Evolutionary conservation across 2,797 vertebrate genomes (phyloP).

Genomic region (Nyctalus aviator): DNA sequence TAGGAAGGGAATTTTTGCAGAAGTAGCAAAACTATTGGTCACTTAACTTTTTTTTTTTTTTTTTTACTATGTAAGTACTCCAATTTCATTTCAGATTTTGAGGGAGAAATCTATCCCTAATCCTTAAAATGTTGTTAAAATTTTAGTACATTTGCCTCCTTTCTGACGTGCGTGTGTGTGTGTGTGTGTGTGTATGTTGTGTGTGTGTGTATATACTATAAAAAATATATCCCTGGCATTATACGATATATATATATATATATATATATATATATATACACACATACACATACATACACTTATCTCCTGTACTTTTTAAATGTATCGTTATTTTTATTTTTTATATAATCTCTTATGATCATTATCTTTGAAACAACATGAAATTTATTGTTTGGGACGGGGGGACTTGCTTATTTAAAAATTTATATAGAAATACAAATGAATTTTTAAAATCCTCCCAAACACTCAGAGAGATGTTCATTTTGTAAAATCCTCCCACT

Average conservation of each 20-base stretch:
- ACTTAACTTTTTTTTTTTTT: not conserved
- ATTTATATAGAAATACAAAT: not conserved
- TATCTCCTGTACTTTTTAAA: not conserved
- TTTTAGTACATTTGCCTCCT: not conserved
- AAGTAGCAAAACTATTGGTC: not conserved
- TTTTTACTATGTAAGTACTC: not conserved
- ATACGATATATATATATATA: not conserved
- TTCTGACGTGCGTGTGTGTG: not conserved
- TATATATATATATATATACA: too few relatives aligned
- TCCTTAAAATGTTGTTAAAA: not conserved
- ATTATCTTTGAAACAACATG: constrained; percentile 30
- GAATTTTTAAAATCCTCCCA: not conserved
- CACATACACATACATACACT: not conserved
- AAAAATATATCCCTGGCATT: not conserved
- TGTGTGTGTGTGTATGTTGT: not conserved
- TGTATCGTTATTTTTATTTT: constrained; percentile 13
- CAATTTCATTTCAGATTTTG: constrained; percentile 6
- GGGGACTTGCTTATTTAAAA: not conserved
- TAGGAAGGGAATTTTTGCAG: not conserved
- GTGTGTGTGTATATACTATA: not conserved
- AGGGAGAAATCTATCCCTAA: not conserved
- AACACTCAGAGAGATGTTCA: not conserved
- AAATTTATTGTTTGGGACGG: not conserved
- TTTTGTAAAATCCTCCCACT: not conserved
- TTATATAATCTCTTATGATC: not conserved